These are phyloP conservation scores for Melitaea athalia DNA, from an alignment of 2,888 invertebrate genomes.

Conservation along the genomic window DNA sequence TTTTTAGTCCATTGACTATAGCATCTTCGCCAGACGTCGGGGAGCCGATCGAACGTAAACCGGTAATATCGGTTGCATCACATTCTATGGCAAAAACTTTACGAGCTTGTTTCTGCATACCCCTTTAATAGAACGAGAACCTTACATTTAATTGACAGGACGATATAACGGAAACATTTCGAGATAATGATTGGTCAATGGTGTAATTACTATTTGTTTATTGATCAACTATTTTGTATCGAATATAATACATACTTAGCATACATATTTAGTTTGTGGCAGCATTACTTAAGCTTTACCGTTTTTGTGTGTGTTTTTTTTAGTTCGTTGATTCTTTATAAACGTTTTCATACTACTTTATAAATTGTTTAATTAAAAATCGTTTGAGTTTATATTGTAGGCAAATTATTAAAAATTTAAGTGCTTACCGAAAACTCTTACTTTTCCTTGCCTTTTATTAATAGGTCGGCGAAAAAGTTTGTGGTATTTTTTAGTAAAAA, in stretches of 20 bases:
- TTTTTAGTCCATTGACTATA: conserved; percentile 65
- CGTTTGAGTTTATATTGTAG: no score
- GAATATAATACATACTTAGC: not conserved
- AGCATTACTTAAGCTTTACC: no score
- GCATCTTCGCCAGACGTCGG: conserved; percentile 66
- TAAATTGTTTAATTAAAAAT: no score
- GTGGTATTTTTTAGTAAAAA: no score
- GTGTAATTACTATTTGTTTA: conserved; percentile 13
- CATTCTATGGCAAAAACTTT: conserved; percentile 56
- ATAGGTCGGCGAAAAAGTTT: no score
- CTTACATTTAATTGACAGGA: conserved; percentile 34
- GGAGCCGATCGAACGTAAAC: conserved; percentile 72
- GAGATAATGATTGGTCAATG: conserved; percentile 22
- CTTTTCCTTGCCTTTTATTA: no score
- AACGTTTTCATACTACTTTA: no score
- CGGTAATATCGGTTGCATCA: conserved; percentile 70
- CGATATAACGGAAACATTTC: conserved; percentile 30
- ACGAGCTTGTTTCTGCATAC: conserved; percentile 41
- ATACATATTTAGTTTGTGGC: no score
- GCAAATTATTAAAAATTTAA: no score
- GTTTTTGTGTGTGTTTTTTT: no score
- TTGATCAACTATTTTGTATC: not conserved
- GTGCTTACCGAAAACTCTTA: no score
- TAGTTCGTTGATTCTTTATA: no score
- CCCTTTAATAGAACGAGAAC: conserved; percentile 30